Evolutionary conservation across 1,140 invertebrate genomes (phyloP), one percentile per base, ranked within the genome.

Genomic region (Nephotettix cincticeps): DNA sequence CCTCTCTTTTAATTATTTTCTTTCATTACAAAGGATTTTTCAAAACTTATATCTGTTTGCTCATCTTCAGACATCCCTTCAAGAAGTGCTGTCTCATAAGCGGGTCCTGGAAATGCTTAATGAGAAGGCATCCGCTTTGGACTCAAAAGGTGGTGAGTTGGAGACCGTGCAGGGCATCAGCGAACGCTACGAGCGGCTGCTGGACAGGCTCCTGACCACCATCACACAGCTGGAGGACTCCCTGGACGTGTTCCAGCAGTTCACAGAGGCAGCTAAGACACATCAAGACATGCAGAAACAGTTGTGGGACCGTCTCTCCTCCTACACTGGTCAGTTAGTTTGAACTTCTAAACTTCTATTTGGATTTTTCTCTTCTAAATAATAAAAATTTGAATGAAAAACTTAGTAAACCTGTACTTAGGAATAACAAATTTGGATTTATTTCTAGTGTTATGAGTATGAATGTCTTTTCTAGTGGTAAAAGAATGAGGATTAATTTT

Each of bases 1-100:
- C n/a, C n/a, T n/a, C n/a, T n/a, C n/a, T n/a, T n/a, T n/a, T n/a
- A n/a, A n/a, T n/a, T n/a, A n/a, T n/a, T n/a, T n/a, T n/a, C n/a
- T n/a, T n/a, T n/a, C n/a, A n/a, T n/a, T n/a, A n/a, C n/a, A n/a
- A n/a, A n/a, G n/a, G n/a, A n/a, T n/a, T n/a, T n/a, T n/a, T n/a
- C n/a, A n/a, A n/a, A n/a, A n/a, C n/a, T n/a, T 30, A 70, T 30
- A 70, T 40, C 25, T 56, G 21, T 13, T 63, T 32, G 30, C 1
- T 32, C 17, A 17, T 43, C 27, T 67, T 43, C 74, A 89, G 87
- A 90, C 90, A 0, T 83, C 90, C 45, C 85, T 94, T 28, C 95
- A 97, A 84, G 96, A 98, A 82, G 94, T 96, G 17, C 82, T 90
- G 23, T 91, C 93, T 0, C 93, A 98, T 77, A 96, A 96, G 79